These are phyloP conservation scores for Sarcophaga carnaria DNA, from an alignment of 2,888 invertebrate species.

Conservation along the genomic window DNA sequence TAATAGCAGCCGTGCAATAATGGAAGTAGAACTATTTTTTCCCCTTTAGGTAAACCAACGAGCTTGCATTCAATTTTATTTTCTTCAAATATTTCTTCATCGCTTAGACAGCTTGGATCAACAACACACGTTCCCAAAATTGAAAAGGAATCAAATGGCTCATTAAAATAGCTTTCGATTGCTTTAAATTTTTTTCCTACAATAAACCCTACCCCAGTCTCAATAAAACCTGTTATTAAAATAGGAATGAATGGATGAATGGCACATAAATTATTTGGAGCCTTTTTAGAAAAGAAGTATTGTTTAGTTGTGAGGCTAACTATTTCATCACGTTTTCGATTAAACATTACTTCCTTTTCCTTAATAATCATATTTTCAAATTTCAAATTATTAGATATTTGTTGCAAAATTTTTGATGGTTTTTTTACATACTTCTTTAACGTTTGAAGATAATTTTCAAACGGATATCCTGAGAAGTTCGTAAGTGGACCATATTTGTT, in stretches of 20 bases:
- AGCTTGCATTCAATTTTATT: no score
- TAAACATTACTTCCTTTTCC: slow-evolving; percentile 1
- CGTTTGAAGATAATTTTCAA: not conserved
- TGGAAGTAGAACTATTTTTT: not conserved
- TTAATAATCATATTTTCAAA: slow-evolving; percentile 11
- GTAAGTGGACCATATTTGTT: no score
- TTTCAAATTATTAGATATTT: slow-evolving; percentile 13
- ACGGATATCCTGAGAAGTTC: no score
- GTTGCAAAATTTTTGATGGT: slow-evolving; percentile 29
- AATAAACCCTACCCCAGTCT: no score
- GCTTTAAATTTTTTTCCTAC: no score
- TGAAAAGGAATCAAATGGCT: no score
- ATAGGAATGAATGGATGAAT: slow-evolving; percentile 45
- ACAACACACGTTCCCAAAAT: no score
- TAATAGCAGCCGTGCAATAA: no score
- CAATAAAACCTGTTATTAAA: slow-evolving; percentile 45
- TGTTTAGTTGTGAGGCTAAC: slow-evolving; percentile 25
- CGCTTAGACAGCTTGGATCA: no score
- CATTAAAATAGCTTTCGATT: no score
- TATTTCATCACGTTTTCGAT: slow-evolving; percentile 30
- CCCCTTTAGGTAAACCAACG: no score
- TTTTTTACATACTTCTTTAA: slow-evolving; percentile 14
- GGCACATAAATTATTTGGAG: slow-evolving; percentile 2
- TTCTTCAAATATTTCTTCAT: no score
- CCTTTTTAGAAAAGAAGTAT: slow-evolving; percentile 34